Conservation (phyloP, 1,140 invertebrate species). For the Drosophila varians region DNA sequence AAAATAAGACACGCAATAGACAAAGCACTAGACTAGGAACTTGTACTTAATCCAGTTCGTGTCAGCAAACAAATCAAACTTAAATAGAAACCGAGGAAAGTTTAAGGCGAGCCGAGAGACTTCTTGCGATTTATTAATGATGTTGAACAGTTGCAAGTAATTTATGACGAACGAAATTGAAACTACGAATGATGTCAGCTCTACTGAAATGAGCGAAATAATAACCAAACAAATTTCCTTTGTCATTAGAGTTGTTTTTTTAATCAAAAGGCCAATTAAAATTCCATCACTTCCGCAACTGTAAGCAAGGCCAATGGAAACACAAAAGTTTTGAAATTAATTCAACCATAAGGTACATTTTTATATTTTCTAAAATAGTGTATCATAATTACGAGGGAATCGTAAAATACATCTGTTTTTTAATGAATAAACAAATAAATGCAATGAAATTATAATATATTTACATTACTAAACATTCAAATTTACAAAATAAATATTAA, state of each 20-base stretch:
- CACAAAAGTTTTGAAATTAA: conserved; percentile 8
- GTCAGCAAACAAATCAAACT: conserved; percentile 22
- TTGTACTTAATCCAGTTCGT: conserved; percentile 12
- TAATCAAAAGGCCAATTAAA: conserved; percentile 4
- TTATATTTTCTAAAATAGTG: too few relatives aligned
- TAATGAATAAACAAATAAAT: too few relatives aligned
- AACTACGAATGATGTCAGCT: background rate
- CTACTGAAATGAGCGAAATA: background rate
- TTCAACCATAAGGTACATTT: background rate
- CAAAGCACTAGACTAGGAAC: background rate
- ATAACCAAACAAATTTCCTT: background rate
- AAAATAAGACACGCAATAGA: conserved; percentile 16
- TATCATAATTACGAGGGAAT: too few relatives aligned
- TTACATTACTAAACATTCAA: too few relatives aligned
- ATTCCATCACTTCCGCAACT: background rate
- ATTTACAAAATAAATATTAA: too few relatives aligned
- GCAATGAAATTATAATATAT: too few relatives aligned
- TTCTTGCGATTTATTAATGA: too few relatives aligned
- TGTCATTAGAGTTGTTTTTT: background rate
- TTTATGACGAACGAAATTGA: background rate
- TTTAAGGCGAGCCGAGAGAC: background rate
- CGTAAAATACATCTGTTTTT: too few relatives aligned
- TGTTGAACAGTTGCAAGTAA: too few relatives aligned
- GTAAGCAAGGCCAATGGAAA: background rate
- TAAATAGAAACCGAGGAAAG: background rate